phyloP scores from a whole-genome alignment of 2,888 invertebrate species.

The Cheilosia vulpina region DNA sequence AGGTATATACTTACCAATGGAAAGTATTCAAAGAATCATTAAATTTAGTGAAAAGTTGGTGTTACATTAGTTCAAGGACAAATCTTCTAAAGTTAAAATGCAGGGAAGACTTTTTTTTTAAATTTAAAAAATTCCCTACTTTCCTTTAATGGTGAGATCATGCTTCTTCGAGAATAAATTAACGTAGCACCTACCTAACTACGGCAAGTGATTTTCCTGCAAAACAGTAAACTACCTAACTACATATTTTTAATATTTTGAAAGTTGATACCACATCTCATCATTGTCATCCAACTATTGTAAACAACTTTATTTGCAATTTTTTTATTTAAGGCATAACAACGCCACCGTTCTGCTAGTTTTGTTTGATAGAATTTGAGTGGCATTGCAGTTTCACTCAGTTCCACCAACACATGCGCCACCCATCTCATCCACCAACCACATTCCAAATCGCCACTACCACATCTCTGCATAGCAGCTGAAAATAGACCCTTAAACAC shows the following conservation, averaged over 20 bases:
- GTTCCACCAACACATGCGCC: constrained; percentile 18
- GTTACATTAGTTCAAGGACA: too few species aligned
- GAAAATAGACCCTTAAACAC: constrained; percentile 67
- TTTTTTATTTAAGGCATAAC: constrained; percentile 27
- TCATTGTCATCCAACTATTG: neutral
- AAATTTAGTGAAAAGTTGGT: too few species aligned
- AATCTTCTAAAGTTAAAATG: too few species aligned
- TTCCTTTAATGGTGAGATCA: too few species aligned
- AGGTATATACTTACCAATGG: too few species aligned
- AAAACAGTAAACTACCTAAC: neutral
- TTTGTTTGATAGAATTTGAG: constrained; percentile 27
- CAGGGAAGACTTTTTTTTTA: too few species aligned
- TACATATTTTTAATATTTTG: constrained; percentile 18
- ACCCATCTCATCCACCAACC: constrained; percentile 49
- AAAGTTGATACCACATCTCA: constrained; percentile 27
- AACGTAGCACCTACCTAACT: too few species aligned
- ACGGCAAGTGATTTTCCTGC: neutral
- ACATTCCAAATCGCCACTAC: constrained; percentile 39
- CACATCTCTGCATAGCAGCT: constrained; percentile 39
- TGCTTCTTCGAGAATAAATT: too few species aligned
- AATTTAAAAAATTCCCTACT: too few species aligned
- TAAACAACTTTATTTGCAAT: constrained; percentile 33
- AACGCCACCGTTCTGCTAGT: constrained; percentile 23
- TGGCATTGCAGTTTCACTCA: constrained; percentile 43
- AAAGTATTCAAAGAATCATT: too few species aligned